Conservation (phyloP, 2,797 vertebrate species). For the Danio jaintianensis region DNA sequence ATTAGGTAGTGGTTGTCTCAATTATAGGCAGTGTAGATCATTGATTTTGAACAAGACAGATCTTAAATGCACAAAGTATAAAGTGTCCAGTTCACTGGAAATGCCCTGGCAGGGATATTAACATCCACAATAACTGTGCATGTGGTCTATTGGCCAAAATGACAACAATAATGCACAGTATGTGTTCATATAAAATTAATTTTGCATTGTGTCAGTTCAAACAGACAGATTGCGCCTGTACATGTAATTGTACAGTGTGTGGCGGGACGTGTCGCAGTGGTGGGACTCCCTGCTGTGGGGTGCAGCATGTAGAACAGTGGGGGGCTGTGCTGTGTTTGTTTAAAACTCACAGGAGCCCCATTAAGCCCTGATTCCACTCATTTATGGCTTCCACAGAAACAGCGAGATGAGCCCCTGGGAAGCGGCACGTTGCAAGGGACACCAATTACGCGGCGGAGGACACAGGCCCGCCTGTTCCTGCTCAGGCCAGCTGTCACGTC, state of each 20-base stretch:
- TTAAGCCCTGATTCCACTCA: constrained; percentile 85
- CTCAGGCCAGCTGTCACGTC: constrained; percentile 83
- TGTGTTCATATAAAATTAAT: not conserved
- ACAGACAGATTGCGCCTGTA: not conserved
- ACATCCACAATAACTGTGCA: too few species aligned
- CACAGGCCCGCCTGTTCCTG: constrained; percentile 83
- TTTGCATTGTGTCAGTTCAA: not conserved
- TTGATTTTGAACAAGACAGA: too few species aligned
- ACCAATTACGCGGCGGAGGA: constrained; percentile 83
- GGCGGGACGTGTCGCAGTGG: not conserved
- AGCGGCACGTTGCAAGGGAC: constrained; percentile 85
- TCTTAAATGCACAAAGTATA: too few species aligned
- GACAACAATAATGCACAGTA: too few species aligned
- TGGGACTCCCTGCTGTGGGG: constrained; percentile 76
- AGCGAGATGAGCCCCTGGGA: constrained; percentile 83
- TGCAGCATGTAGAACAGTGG: constrained; percentile 81
- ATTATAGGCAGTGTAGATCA: too few species aligned
- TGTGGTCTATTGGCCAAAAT: too few species aligned
- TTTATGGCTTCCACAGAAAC: constrained; percentile 83
- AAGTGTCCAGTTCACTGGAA: too few species aligned
- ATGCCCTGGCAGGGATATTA: too few species aligned
- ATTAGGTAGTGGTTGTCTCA: too few species aligned
- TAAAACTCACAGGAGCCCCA: constrained; percentile 84
- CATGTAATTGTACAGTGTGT: not conserved
- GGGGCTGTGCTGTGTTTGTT: constrained; percentile 84